Evolutionary conservation across 2,888 invertebrate genomes (phyloP), one percentile per base, ranked within the genome.

Genomic region (Hypsopygia costalis): DNA sequence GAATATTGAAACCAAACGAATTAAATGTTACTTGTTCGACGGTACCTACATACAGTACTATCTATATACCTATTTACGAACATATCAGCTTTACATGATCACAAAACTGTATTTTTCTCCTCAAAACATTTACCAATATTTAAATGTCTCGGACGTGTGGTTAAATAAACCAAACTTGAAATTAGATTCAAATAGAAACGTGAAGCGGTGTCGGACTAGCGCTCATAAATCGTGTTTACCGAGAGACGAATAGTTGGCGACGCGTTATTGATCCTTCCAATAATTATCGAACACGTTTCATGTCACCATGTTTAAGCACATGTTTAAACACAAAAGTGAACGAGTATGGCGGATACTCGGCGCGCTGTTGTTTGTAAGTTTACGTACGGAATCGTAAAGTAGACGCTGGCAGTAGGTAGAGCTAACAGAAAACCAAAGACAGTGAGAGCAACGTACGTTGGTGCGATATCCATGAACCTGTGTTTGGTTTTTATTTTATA

Each of bases 201-300:
- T 69, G 64, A 64, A 69, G 65, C 66, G 59, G 65, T 62, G 61
- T 56, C 65, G 65, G 58, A 60, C 64, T 55, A 29, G 64, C 65
- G 66, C 79, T 79, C 85, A 73, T 88, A 87, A 87, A 87, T 74
- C 68, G 55, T 80, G 75, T 69, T 63, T 70, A 74, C 76, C 50
- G 57, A 72, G 74, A 78, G 74, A 77, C 86, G 80, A 82, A 87
- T 86, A 81, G 76, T 81, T 85, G 81, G 70, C 76, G 74, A 72
- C 69, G 76, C 71, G 64, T 70, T 81, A 88, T 88, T 88, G 87
- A 86, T 88, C 86, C 86, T 88, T 88, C 86, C 80, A 87, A 88
- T 88, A 88, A 88, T 87, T 87, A 88, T 88, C 82, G 88, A 77
- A 80, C 88, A 88, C 83, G 87, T 87, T 87, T 83, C 83, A 76